Evolutionary conservation across 2,113 vertebrate genomes (phyloP).

Genomic region (Neodon shergylaensis): DNA sequence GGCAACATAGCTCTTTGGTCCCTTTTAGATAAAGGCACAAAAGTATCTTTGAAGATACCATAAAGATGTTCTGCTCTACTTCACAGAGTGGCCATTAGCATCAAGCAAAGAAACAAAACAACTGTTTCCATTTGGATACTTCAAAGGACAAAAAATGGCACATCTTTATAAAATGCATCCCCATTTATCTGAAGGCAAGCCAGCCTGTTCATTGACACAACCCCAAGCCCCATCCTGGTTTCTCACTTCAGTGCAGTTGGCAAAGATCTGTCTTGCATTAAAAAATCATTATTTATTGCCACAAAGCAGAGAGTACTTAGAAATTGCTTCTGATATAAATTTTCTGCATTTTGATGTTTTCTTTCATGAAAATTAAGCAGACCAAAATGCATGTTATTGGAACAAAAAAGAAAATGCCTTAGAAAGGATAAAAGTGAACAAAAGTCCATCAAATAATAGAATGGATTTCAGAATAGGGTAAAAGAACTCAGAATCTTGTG

Average conservation of each 20-base stretch:
- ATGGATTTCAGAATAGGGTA: background rate
- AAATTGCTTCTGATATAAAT: background rate
- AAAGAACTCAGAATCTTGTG: background rate
- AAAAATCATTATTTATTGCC: background rate
- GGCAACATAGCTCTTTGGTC: background rate
- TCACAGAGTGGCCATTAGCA: background rate
- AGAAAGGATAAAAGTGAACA: background rate
- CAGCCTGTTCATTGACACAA: background rate
- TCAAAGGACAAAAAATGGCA: background rate
- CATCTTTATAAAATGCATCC: background rate
- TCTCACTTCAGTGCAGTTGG: background rate
- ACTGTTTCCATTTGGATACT: background rate
- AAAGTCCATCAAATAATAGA: background rate
- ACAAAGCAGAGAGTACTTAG: background rate
- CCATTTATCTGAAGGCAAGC: background rate
- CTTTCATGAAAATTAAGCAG: conserved; percentile 42
- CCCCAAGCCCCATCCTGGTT: background rate
- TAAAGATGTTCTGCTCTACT: background rate
- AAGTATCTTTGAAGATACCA: background rate
- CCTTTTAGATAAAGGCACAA: conserved; percentile 3
- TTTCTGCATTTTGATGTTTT: background rate
- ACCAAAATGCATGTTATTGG: background rate
- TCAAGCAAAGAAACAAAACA: background rate
- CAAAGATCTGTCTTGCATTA: background rate
- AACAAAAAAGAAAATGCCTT: background rate